Conservation (phyloP, 2,888 invertebrate genomes). For the Erannis defoliaria region DNA sequence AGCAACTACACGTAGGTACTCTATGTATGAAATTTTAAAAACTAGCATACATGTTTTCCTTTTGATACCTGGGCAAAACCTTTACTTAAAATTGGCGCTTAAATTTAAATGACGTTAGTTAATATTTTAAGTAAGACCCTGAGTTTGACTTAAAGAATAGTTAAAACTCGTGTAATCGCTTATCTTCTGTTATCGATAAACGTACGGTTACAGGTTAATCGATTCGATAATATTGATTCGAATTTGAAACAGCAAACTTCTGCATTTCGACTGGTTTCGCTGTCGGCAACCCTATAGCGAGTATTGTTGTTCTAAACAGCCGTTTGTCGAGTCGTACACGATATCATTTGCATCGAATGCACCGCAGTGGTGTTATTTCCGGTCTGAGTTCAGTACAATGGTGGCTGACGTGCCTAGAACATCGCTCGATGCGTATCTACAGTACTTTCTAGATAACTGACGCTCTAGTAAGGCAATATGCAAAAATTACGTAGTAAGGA, state of each 20-base stretch:
- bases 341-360: constrained; percentile 50
- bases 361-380: constrained; percentile 39
- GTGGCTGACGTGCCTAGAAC: constrained; percentile 17
- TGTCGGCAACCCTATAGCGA: constrained; percentile 33
- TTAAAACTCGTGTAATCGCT: background rate
- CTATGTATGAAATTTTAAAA: too few relatives aligned
- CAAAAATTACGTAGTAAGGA: background rate
- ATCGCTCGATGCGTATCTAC: constrained; percentile 17
- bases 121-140: too few relatives aligned
- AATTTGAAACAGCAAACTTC: background rate
- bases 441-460: constrained; percentile 7
- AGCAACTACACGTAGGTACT: too few relatives aligned
- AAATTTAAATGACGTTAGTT: too few relatives aligned
- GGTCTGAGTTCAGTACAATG: constrained; percentile 27
- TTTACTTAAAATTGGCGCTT: too few relatives aligned
- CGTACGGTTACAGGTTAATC: background rate
- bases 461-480: background rate
- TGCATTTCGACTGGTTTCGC: background rate
- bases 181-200: background rate
- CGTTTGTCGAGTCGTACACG: constrained; percentile 34
- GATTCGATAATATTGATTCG: background rate
- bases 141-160: too few relatives aligned
- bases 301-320: constrained; percentile 38
- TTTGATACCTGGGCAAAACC: too few relatives aligned
- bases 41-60: too few relatives aligned